Percentiles rank a stretch among this genome's conserved stretches.
These are phyloP conservation scores for Melitaea athalia DNA, from an alignment of 2,888 invertebrate genomes.

Conservation along the genomic window DNA sequence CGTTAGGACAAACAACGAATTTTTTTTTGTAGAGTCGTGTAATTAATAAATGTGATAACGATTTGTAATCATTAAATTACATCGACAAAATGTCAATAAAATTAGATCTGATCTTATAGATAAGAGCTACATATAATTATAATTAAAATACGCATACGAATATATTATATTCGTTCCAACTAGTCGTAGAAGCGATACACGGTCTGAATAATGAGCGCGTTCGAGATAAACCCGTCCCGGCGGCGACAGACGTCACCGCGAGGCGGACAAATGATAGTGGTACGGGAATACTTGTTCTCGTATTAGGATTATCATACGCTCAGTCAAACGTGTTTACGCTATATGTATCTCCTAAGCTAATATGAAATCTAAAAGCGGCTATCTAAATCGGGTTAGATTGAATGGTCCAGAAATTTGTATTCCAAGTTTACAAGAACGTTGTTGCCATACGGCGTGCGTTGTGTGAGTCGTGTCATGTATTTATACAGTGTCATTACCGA, in stretches of 20 bases:
- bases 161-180: slow-evolving; percentile 22
- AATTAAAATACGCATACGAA: slow-evolving; percentile 9
- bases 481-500: neutral
- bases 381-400: slow-evolving; percentile 34
- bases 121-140: slow-evolving; percentile 9
- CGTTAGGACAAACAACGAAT: too few relatives aligned
- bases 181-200: slow-evolving; percentile 47
- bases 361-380: slow-evolving; percentile 35
- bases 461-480: neutral
- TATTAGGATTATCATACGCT: slow-evolving; percentile 42
- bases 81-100: slow-evolving; percentile 1
- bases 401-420: slow-evolving; percentile 19
- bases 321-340: slow-evolving; percentile 39
- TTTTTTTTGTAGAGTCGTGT: too few relatives aligned
- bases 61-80: neutral
- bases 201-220: slow-evolving; percentile 64
- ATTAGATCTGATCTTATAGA: neutral
- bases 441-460: neutral
- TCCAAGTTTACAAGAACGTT: slow-evolving; percentile 1
- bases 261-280: slow-evolving; percentile 68
- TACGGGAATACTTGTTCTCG: slow-evolving; percentile 47
- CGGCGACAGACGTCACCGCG: slow-evolving; percentile 67
- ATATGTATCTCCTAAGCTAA: slow-evolving; percentile 37
- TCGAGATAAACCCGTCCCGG: slow-evolving; percentile 66
- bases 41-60: too few relatives aligned